Conservation (phyloP, 1,140 invertebrate genomes). For the Druon quercuslanigerum region DNA sequence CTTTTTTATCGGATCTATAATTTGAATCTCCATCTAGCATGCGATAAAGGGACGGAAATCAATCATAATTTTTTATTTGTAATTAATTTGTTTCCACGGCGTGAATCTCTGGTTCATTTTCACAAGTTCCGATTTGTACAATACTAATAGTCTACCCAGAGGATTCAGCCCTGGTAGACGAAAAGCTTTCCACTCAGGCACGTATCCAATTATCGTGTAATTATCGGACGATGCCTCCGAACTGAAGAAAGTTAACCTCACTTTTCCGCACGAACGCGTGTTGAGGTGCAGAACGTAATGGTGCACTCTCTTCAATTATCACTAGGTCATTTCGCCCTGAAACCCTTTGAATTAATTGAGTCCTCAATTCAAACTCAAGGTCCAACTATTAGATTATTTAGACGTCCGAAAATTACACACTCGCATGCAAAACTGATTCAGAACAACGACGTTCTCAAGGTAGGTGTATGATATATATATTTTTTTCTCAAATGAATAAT, state of each 20-base stretch:
- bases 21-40: too few relatives aligned
- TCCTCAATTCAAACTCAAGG: constrained; percentile 15
- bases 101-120: neutral
- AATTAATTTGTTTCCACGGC: neutral
- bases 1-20: too few relatives aligned
- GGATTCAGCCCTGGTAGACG: constrained; percentile 19
- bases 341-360: constrained; percentile 40
- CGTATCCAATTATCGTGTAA: constrained; percentile 29
- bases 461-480: too few relatives aligned
- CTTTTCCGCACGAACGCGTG: constrained; percentile 29
- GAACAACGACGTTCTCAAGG: neutral
- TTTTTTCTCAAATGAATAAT: too few relatives aligned
- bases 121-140: constrained; percentile 2
- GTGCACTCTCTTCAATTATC: constrained; percentile 30
- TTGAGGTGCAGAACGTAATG: constrained; percentile 30
- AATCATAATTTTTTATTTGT: too few relatives aligned
- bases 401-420: constrained; percentile 55
- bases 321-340: constrained; percentile 25
- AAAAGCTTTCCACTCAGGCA: constrained; percentile 28
- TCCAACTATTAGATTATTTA: constrained; percentile 62
- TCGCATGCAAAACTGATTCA: neutral
- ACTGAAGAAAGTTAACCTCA: constrained; percentile 31
- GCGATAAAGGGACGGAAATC: too few relatives aligned
- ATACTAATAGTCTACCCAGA: neutral
- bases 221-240: constrained; percentile 21